These are phyloP conservation scores for Nymphalis polychloros DNA, from an alignment of 2,888 invertebrate species.

Conservation along the genomic window DNA sequence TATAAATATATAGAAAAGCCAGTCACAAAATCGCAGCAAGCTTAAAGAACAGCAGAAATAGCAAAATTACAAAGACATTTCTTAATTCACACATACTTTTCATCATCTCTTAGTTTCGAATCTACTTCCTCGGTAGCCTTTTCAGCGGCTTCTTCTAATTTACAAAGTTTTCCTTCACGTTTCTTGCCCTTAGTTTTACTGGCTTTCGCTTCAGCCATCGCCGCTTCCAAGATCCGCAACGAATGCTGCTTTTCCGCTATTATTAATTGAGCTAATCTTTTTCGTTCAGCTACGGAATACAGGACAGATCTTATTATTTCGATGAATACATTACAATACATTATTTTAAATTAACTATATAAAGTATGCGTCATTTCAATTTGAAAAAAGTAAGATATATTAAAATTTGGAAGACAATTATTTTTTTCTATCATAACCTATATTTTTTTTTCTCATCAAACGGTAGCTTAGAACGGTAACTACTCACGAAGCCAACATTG, in stretches of 20 bases:
- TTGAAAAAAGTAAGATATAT: no score
- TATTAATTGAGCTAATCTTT: slow-evolving; percentile 72
- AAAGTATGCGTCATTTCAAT: no score
- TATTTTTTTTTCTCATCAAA: no score
- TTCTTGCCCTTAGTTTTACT: slow-evolving; percentile 60
- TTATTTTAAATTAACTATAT: no score
- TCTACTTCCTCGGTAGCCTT: slow-evolving; percentile 67
- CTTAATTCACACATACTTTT: slow-evolving; percentile 52
- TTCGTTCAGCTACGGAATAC: slow-evolving; percentile 65
- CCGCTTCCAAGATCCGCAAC: slow-evolving; percentile 68
- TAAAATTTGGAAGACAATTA: no score
- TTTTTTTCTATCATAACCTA: no score
- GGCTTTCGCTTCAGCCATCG: slow-evolving; percentile 73
- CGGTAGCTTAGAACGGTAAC: no score
- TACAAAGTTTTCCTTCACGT: slow-evolving; percentile 54
- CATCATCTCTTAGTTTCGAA: slow-evolving; percentile 63
- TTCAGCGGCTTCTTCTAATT: slow-evolving; percentile 57
- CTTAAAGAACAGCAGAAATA: no score
- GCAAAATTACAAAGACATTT: neutral
- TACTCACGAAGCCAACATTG: no score
- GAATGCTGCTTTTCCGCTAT: slow-evolving; percentile 76
- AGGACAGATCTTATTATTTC: neutral
- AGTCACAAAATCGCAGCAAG: no score
- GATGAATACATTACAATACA: no score
- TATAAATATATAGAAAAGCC: no score